These are phyloP conservation scores for Notiomystis cincta DNA, from an alignment of 2,113 vertebrate genomes.

Conservation along the genomic window DNA sequence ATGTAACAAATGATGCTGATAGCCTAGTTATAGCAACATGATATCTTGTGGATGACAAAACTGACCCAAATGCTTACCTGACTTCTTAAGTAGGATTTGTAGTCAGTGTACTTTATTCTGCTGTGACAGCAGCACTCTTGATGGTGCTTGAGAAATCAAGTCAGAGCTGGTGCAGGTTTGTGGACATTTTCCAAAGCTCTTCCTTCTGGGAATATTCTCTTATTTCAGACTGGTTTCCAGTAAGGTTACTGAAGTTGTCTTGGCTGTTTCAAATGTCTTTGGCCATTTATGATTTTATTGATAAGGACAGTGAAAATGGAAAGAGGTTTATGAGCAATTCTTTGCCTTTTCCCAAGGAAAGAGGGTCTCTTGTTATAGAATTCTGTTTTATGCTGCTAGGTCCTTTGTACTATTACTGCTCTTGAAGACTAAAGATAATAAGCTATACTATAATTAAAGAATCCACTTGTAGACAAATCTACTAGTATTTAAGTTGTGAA, in stretches of 20 bases:
- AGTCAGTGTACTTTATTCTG: neutral
- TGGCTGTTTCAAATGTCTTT: neutral
- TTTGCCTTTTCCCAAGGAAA: neutral
- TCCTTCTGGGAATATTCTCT: neutral
- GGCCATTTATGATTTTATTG: neutral
- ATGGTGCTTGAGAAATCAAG: neutral
- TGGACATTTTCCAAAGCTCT: neutral
- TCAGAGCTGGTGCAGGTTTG: neutral
- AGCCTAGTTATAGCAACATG: neutral
- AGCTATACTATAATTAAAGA: neutral
- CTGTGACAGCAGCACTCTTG: neutral
- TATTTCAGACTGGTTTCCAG: neutral
- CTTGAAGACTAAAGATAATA: neutral
- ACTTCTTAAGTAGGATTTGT: neutral
- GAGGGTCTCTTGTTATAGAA: neutral
- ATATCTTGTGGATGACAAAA: neutral
- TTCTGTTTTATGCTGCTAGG: neutral
- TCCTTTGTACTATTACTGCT: neutral
- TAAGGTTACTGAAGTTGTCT: neutral
- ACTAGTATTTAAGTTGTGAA: neutral
- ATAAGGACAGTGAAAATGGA: neutral
- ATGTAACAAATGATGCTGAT: neutral
- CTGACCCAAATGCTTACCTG: neutral
- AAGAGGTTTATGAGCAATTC: neutral
- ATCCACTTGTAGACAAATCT: neutral